Percentiles rank a stretch among this genome's conserved stretches.
These are phyloP conservation scores for Siniperca obscura DNA, from an alignment of 2,797 vertebrate genomes.

Conservation along the genomic window DNA sequence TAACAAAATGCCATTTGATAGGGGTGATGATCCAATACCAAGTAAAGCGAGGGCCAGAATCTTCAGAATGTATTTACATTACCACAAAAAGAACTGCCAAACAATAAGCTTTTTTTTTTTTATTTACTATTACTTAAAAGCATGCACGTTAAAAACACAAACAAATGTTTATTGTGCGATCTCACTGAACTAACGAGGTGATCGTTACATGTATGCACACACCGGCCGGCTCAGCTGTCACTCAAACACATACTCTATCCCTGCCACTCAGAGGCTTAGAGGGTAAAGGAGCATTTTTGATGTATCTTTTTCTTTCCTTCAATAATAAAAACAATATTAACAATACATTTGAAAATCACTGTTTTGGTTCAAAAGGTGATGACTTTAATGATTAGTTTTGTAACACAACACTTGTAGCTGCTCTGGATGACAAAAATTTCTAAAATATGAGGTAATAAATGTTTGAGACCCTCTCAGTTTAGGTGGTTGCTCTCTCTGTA, in stretches of 20 bases:
- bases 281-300: background rate
- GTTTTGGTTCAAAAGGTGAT: background rate
- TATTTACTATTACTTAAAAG: background rate
- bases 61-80: no score
- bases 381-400: background rate
- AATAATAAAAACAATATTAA: background rate
- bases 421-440: constrained; percentile 6
- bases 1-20: no score
- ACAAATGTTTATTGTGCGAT: background rate
- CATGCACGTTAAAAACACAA: background rate
- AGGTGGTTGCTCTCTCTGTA: constrained; percentile 14
- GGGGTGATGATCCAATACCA: no score
- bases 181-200: background rate
- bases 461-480: constrained; percentile 30
- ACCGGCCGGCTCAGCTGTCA: constrained; percentile 6
- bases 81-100: no score
- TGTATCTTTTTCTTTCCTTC: background rate
- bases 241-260: background rate
- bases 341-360: background rate
- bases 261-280: background rate
- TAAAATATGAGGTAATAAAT: constrained; percentile 27
- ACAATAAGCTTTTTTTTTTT: background rate
- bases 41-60: no score
- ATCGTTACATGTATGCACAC: background rate
- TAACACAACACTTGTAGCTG: background rate